Conservation (phyloP, 2,888 invertebrate species). For the Thereva unica region DNA sequence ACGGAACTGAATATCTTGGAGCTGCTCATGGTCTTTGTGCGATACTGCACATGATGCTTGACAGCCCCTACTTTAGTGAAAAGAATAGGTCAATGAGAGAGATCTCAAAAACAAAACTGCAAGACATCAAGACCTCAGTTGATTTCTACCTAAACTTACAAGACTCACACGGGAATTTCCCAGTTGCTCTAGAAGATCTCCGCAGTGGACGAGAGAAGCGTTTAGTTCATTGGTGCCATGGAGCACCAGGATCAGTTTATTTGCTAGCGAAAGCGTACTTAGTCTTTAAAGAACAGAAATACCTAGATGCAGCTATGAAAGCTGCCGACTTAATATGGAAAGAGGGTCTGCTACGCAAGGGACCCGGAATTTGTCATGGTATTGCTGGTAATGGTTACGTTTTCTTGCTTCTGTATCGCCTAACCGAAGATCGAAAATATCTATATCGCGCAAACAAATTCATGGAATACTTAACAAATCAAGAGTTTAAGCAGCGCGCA, state of each 20-base stretch:
- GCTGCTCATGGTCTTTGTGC: conserved; percentile 69
- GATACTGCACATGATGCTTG: conserved; percentile 69
- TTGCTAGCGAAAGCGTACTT: conserved; percentile 75
- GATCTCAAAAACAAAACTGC: conserved; percentile 58
- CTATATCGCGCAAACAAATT: conserved; percentile 76
- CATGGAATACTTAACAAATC: conserved; percentile 72
- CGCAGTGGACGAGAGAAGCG: conserved; percentile 64
- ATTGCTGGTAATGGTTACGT: conserved; percentile 82
- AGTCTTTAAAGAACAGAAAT: conserved; percentile 73
- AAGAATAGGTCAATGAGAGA: conserved; percentile 48
- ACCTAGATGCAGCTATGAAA: conserved; percentile 67
- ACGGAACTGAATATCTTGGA: conserved; percentile 60
- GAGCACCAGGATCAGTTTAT: conserved; percentile 81
- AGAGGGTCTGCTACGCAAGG: conserved; percentile 81
- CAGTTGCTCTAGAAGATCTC: conserved; percentile 71
- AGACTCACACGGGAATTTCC: conserved; percentile 74
- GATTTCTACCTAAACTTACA: conserved; percentile 67
- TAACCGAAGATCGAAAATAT: conserved; percentile 73
- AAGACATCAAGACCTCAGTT: conserved; percentile 66
- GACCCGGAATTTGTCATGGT: conserved; percentile 90
- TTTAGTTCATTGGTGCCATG: conserved; percentile 89
- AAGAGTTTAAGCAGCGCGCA: conserved; percentile 69
- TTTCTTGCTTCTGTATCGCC: conserved; percentile 73
- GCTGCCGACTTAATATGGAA: conserved; percentile 81
- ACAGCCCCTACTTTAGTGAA: conserved; percentile 59